A percentile compares a stretch with the other conserved stretches of the same genome.
Conservation (phyloP, 1,140 invertebrate species). For the Brachionus calyciflorus region DNA sequence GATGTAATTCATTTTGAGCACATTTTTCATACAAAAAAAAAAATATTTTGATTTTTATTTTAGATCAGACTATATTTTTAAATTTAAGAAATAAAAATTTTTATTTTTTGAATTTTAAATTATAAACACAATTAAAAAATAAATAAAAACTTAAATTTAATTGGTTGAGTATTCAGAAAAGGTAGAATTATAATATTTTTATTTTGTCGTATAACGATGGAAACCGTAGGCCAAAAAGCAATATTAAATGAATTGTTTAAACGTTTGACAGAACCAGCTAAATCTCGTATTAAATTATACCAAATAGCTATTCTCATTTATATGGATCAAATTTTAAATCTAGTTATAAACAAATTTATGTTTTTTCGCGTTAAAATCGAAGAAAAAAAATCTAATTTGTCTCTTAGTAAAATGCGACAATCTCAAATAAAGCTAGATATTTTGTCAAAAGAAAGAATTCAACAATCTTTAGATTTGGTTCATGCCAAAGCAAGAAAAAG, state of each 20-base stretch:
- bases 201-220: constrained; percentile 17
- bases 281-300: background rate
- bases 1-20: too few species aligned
- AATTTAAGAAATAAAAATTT: too few species aligned
- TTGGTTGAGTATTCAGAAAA: too few species aligned
- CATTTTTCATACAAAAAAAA: too few species aligned
- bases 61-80: too few species aligned
- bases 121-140: too few species aligned
- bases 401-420: background rate
- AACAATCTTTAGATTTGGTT: background rate
- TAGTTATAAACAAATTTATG: constrained; percentile 21
- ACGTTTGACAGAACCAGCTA: background rate
- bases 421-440: background rate
- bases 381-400: background rate
- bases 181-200: background rate
- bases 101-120: too few species aligned
- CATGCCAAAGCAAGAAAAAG: background rate
- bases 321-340: constrained; percentile 9
- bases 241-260: background rate
- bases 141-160: too few species aligned
- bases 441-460: background rate
- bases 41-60: too few species aligned
- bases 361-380: constrained; percentile 5
- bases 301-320: constrained; percentile 10
- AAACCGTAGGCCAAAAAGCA: constrained; percentile 25